phyloP scores from a whole-genome alignment of 1,140 invertebrate species.

The Archivesica marissinica region DNA sequence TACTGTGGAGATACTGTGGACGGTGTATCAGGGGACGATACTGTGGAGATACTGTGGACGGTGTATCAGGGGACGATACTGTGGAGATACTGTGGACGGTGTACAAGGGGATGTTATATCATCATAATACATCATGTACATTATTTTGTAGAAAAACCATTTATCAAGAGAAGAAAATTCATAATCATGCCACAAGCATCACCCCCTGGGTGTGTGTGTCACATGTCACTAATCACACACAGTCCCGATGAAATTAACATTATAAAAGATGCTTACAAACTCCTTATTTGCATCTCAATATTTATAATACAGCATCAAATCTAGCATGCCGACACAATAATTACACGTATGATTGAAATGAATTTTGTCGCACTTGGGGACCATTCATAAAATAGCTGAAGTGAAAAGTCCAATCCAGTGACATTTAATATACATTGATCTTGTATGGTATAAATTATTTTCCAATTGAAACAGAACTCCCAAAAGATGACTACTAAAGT shows the following conservation, averaged over 20 bases:
- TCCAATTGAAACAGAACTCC: neutral
- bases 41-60: no score
- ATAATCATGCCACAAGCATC: constrained; percentile 35
- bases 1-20: no score
- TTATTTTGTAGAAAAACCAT: neutral
- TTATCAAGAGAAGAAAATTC: constrained; percentile 23
- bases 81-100: no score
- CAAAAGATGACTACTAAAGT: neutral
- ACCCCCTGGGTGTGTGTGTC: constrained; percentile 34
- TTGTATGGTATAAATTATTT: neutral
- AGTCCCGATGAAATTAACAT: constrained; percentile 29
- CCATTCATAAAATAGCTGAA: neutral
- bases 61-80: no score
- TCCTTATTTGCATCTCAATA: constrained; percentile 29
- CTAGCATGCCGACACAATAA: neutral
- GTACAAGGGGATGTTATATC: no score
- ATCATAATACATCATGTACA: no score
- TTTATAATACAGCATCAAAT: constrained; percentile 1
- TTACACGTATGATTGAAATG: constrained; percentile 37
- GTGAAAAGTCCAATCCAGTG: neutral
- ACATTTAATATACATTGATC: constrained; percentile 28
- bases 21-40: no score
- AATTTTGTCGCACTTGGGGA: constrained; percentile 14
- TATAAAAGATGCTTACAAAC: constrained; percentile 35
- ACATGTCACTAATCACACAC: constrained; percentile 21